A percentile compares a stretch with the other conserved stretches of the same genome.
phyloP scores from a whole-genome alignment of 2,797 vertebrate species.

The Stomatorhinus walkeri region DNA sequence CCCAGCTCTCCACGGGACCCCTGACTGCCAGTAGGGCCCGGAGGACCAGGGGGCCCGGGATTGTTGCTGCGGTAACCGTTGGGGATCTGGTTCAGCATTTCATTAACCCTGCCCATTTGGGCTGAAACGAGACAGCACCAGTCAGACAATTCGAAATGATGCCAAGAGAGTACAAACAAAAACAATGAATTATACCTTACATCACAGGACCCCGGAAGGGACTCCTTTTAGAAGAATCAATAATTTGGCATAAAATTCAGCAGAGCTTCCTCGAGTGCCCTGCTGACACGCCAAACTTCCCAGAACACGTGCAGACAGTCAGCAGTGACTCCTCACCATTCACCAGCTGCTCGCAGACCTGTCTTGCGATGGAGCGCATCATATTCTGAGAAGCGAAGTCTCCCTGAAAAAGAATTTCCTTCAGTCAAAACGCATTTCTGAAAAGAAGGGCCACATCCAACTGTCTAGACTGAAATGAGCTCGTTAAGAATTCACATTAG shows the following conservation, averaged over 20 bases:
- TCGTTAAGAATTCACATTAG: background rate
- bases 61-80: slow-evolving; percentile 77
- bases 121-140: slow-evolving; percentile 49
- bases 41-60: slow-evolving; percentile 79
- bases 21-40: slow-evolving; percentile 67
- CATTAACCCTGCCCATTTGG: slow-evolving; percentile 87
- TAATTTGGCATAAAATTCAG: background rate
- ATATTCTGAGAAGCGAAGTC: slow-evolving; percentile 94
- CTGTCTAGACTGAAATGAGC: background rate
- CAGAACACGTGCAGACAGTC: background rate
- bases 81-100: slow-evolving; percentile 90
- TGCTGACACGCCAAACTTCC: background rate
- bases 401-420: slow-evolving; percentile 60
- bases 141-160: background rate
- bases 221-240: background rate
- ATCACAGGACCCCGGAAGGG: background rate
- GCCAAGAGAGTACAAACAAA: background rate
- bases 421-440: slow-evolving; percentile 18
- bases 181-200: background rate
- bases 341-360: slow-evolving; percentile 91
- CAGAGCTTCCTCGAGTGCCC: background rate
- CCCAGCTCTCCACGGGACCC: slow-evolving; percentile 83
- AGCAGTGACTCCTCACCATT: slow-evolving; percentile 62
- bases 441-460: background rate
- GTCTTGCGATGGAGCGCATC: slow-evolving; percentile 93